Evolutionary conservation across 2,888 invertebrate species (phyloP), one percentile per base, ranked within the genome.

Genomic region (Chrysolina oricalcia): DNA sequence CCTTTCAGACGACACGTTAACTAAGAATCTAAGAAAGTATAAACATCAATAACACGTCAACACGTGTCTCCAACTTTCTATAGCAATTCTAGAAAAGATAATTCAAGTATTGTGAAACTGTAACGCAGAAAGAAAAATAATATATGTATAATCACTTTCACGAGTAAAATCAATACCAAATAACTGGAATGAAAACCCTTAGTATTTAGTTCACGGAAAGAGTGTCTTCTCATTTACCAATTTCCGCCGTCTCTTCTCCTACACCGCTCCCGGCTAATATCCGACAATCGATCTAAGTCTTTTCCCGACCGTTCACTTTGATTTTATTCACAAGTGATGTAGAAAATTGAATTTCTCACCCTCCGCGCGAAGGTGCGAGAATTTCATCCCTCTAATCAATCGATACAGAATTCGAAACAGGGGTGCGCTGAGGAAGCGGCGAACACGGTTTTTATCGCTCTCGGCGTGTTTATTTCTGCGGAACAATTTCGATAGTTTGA

Each of bases 261-360:
- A 62, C 46, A n/a, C 69, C 66, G 50, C 27, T 59, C 56, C 67
- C 68, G 66, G 59, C 56, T 67, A 70, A 73, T 75, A 64, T 76
- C 68, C 74, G 71, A 73, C 81, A 79, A 84, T 84, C 85, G 85
- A 85, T 85, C 75, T 74, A 64, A 76, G 81, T 80, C 83, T 81
- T 76, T 78, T 80, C 80, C 76, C 79, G 74, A 72, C 72, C 81
- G 82, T 80, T 85, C 85, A 85, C 87, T 88, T 85, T 87, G 88
- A 88, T 89, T 88, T 89, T 88, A 88, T 89, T 88, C 88, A 87
- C 88, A 88, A 88, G 87, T 88, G 88, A 89, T 88, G 89, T 88
- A 88, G 89, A 89, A 89, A 89, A 89, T 89, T 89, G 89, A 87
- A 89, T 88, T 89, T 86, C 87, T 85, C 88, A 85, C 87, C 88